Evolutionary conservation across 2,888 invertebrate genomes (phyloP).

Genomic region (Spodoptera exigua): DNA sequence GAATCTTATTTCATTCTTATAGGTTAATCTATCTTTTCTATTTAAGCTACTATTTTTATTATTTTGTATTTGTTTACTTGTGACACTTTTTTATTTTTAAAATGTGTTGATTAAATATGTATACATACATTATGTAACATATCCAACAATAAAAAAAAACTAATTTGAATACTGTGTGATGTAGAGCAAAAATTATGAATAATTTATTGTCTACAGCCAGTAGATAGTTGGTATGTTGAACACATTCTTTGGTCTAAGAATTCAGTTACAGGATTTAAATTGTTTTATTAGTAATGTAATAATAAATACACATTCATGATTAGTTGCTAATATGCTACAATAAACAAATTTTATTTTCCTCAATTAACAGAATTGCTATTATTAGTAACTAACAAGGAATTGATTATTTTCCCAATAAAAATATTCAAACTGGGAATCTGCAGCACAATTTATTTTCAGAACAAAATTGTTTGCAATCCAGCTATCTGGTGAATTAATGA

Average conservation of each 20-base stretch:
- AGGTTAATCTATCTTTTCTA: too few relatives aligned
- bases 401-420: background rate
- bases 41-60: too few relatives aligned
- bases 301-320: too few relatives aligned
- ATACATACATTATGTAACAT: slow-evolving; percentile 11
- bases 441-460: too few relatives aligned
- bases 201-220: slow-evolving; percentile 29
- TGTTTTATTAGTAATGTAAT: too few relatives aligned
- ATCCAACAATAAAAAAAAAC: slow-evolving; percentile 17
- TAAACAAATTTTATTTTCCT: slow-evolving; percentile 24
- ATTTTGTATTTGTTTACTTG: too few relatives aligned
- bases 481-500: slow-evolving; percentile 6
- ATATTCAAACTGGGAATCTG: too few relatives aligned
- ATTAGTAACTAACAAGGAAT: slow-evolving; percentile 6
- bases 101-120: background rate
- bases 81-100: background rate
- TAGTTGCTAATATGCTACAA: background rate
- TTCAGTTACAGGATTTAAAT: too few relatives aligned
- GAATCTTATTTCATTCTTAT: background rate
- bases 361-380: slow-evolving; percentile 13
- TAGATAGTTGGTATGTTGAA: slow-evolving; percentile 16
- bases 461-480: background rate
- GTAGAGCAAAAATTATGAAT: slow-evolving; percentile 37
- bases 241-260: slow-evolving; percentile 14
- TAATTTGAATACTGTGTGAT: slow-evolving; percentile 20